Evolutionary conservation across 2,797 vertebrate genomes (phyloP), one percentile per base, ranked within the genome.

Genomic region (Heterohyrax brucei): DNA sequence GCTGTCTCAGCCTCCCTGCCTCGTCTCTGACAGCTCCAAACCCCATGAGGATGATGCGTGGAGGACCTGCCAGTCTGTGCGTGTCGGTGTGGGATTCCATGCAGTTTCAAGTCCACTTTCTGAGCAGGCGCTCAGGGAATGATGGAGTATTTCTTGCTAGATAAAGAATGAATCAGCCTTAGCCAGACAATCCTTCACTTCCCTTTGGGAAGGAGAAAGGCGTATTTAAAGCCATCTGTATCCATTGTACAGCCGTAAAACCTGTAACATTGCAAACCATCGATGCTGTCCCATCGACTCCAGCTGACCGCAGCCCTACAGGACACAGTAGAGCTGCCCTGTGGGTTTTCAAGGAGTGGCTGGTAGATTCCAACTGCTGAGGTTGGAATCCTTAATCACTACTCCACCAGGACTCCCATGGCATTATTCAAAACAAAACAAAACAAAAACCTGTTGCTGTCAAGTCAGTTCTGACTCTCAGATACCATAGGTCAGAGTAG

Each of bases 131-230:
- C 28, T 92, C 14, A 53, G 46, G 56, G 72, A 77, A n/a, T 14
- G 9, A 30, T 50, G 3, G 76, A 68, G 59, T 39, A 68, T 70
- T 93, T 89, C 39, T 91, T 48, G 12, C 46, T 33, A 56, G 59
- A 61, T 50, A 68, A 75, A 48, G 48, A 83, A 70, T 4, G 83
- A 59, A 62, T 78, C 50, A 56, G 12, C 14, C 30, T 89, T 61
- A 68, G 89, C 79, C 56, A 79, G 73, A 62, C 30, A 78, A 72
- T 64, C 50, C 64, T 70, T 91, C 78, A 75, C 19, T 62, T 94
- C 21, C 39, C 16, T 59, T 82, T 86, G 68, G 56, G 72, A 92
- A 75, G 39, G 22, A 89, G 30, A 44, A 88, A 75, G 39, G 72
- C 26, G 1, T 61, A 26, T 81, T 92, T 90, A 91, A 96, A 78